Base-by-base conservation (phyloP, 1,140 invertebrate genomes). In the Drosophila mojavensis region DNA sequence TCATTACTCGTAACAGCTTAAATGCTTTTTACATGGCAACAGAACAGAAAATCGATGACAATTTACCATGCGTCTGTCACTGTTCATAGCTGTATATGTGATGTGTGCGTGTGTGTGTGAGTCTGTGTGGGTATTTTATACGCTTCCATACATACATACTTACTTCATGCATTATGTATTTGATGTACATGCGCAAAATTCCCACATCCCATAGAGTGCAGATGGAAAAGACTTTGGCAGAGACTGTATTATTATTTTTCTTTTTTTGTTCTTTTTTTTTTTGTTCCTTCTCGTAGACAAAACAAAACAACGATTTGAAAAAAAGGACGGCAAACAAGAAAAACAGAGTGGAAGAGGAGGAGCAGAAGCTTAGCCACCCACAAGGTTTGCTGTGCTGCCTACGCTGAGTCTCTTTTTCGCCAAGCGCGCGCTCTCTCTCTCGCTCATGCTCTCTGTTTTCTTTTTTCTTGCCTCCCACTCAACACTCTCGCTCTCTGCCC, bases 181-280 rank as follows among this genome's bases (percentile, higher is more conserved):
- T 77, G 80, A 60, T 88, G 82, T 86, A 86, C 83, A 86, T 86
- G 83, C 83, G 83, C 83, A 86, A 86, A 86, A 79, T 86, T 83
- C 79, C 66, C 76, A 83, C 72, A 88, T 73, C 39, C 75, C 60
- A 72, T 51, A 62, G 50, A 47, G 30, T 15, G 47, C 36, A 33
- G 10, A 48, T 28, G 28, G 15, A 28, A 28, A 54, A 28, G 24
- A 43, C 7, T 33, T 4, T 53, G 39, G 30, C 61, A 68, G 45
- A 55, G 45, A 55, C 15, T 48, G 66, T 47, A 75, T 41, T 63
- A 68, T 70, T 33, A 33, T 33, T 33, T 33, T 33, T 9, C 33
- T 33, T 9, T 33, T 33, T 59, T 66, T 17, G 17, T 17, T 17
- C 17, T 17, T 50, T 58, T 51, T 36, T 2, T 41, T 51, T 36